These are phyloP conservation scores for Sandelia bainsii DNA, from an alignment of 2,797 vertebrate genomes.

Conservation along the genomic window DNA sequence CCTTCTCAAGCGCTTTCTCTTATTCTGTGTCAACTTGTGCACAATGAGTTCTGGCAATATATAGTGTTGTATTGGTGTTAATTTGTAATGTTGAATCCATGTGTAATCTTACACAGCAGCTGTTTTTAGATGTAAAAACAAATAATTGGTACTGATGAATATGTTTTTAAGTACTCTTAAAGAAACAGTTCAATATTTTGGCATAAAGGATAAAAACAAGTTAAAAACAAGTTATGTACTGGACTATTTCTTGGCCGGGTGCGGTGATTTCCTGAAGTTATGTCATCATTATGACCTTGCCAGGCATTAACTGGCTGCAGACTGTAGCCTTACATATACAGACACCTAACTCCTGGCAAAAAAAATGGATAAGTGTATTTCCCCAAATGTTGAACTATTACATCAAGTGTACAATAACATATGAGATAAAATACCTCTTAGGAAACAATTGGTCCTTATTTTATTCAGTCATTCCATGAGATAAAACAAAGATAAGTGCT, in stretches of 20 bases:
- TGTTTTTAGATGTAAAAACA: not conserved
- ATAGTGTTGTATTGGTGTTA: not conserved
- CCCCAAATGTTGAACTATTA: not conserved
- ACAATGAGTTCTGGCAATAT: not conserved
- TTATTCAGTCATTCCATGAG: not conserved
- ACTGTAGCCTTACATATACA: not conserved
- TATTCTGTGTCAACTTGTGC: not conserved
- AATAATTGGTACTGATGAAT: not conserved
- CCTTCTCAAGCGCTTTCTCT: not conserved
- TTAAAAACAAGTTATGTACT: no score
- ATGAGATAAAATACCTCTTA: not conserved
- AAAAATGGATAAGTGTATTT: not conserved
- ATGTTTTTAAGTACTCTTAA: no score
- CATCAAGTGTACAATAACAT: not conserved
- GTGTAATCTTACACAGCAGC: not conserved
- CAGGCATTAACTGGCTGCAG: not conserved
- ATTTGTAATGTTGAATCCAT: not conserved
- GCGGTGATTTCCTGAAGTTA: not conserved
- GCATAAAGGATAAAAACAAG: not conserved
- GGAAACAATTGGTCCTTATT: not conserved
- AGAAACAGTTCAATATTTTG: no score
- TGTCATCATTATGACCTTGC: not conserved
- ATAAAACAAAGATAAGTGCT: slow-evolving; percentile 16
- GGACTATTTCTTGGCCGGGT: not conserved
- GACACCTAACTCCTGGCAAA: not conserved